Base-by-base conservation (phyloP, 2,113 vertebrate genomes). In the Gopherus evgoodei region DNA sequence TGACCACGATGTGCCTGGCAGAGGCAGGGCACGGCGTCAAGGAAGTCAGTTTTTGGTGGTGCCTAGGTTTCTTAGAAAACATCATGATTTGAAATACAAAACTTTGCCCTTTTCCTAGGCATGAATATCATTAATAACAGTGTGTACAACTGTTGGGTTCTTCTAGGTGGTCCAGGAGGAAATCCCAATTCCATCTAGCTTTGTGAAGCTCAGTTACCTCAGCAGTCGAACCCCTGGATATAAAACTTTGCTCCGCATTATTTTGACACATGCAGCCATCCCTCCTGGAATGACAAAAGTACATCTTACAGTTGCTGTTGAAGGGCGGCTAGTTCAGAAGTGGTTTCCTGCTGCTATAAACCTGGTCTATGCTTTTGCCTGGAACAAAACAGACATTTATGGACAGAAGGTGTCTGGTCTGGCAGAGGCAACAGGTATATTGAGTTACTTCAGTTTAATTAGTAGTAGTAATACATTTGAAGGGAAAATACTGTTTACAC, bases 331-430 rank as follows among this genome's bases (percentile, higher is more conserved):
- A 79, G 98, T 99, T 95, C 99, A 99, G 97, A 99, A 99, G 75
- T 99, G 99, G 99, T 99, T 99, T 97, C 99, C 99, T 50, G 99
- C 99, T 47, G 98, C 99, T 89, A 97, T 99, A n/a, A 99, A 99
- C 94, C 98, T 99, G 88, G 98, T 99, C 86, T 99, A 99, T 94
- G 98, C 99, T 0, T 99, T 99, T 97, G 98, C 99, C 95, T 99
- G 99, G 99, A 99, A 99, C 96, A 99, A 99, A 98, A 99, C 99
- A 0, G 99, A 99, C 94, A 99, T 99, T 88, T 99, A 99, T 53
- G 99, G 99, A 87, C 99, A 99, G 98, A 99, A 99, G 90, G 99
- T 99, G 94, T 99, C 98, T 92, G 99, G 99, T 53, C 98, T 99
- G 86, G 98, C 99, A 35, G 98, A 99, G 89, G 99, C 99, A 78